Base-by-base conservation (phyloP, 2,888 invertebrate species). In the Molanna angustata region DNA sequence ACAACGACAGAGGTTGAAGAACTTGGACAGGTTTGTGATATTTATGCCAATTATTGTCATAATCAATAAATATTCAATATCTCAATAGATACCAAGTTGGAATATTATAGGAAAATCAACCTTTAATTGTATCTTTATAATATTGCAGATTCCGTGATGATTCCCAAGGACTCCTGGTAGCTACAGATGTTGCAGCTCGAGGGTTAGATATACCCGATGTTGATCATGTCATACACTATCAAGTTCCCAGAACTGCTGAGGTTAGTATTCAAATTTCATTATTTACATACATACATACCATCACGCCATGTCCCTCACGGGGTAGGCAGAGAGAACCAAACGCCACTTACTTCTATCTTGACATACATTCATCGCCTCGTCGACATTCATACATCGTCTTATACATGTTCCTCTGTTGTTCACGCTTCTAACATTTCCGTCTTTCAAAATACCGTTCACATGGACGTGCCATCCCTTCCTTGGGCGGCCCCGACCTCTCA, bases 151-250 rank as follows among this genome's bases (percentile, higher is more conserved):
- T 90, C 69, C 81, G 86, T 31, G 84, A 83, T 51, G 80, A 84
- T 62, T 78, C 83, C 0, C 79, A 81, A 59, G 86, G 89, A 0
- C 68, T 99, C 4, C 71, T 99, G 27, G 81, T 99, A 54, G 86
- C 98, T 2, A 98, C 96, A 0, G 99, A 99, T 76, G 97, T 99
- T 3, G 98, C 99, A 0, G 96, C 99, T 0, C 80, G 99, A 52
- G 99, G 99, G 0, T 73, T 99, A 39, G 99, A 99, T 73, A 95
- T 99, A 62, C 91, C 94, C 0, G 81, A 85, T 62, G 88, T 99
- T 2, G 85, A 96, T 61, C 94, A 97, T 73, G 97, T 99, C 1
- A 80, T 99, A 57, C 99, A 99, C 70, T 99, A 96, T 73, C 96
- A 80, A 61, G 94, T 97, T 31, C 97, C 97, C 0, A 82, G 90